Evolutionary conservation across 2,888 invertebrate species (phyloP).

Genomic region (Noctua fimbriata): DNA sequence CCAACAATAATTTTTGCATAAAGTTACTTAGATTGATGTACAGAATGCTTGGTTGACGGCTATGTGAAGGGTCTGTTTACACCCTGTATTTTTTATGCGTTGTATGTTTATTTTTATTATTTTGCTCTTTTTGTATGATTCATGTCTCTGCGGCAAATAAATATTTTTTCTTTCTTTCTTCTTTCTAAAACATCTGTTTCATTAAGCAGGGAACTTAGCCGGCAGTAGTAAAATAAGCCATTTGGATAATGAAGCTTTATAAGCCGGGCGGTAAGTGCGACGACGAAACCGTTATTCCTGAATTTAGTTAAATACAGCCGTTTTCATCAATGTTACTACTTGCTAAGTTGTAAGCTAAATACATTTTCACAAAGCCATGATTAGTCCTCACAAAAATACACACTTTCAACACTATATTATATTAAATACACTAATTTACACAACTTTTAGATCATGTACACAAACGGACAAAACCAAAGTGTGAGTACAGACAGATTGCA

Average conservation of each 20-base stretch:
- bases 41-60: too few relatives aligned
- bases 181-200: too few relatives aligned
- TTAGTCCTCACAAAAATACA: constrained; percentile 54
- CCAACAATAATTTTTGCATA: too few relatives aligned
- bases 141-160: too few relatives aligned
- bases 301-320: neutral
- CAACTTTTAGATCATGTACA: constrained; percentile 30
- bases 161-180: too few relatives aligned
- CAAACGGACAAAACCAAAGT: constrained; percentile 27
- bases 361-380: constrained; percentile 31
- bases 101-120: too few relatives aligned
- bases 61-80: too few relatives aligned
- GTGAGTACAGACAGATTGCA: neutral
- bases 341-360: constrained; percentile 28
- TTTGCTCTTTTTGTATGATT: too few relatives aligned
- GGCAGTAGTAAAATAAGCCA: neutral
- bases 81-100: too few relatives aligned
- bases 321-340: neutral
- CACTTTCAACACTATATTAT: constrained; percentile 26
- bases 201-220: neutral
- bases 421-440: constrained; percentile 55
- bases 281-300: neutral
- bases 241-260: neutral
- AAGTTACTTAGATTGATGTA: too few relatives aligned
- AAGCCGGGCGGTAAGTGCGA: neutral